Evolutionary conservation across 2,888 invertebrate genomes (phyloP).

Genomic region (Amphipoea lucens): DNA sequence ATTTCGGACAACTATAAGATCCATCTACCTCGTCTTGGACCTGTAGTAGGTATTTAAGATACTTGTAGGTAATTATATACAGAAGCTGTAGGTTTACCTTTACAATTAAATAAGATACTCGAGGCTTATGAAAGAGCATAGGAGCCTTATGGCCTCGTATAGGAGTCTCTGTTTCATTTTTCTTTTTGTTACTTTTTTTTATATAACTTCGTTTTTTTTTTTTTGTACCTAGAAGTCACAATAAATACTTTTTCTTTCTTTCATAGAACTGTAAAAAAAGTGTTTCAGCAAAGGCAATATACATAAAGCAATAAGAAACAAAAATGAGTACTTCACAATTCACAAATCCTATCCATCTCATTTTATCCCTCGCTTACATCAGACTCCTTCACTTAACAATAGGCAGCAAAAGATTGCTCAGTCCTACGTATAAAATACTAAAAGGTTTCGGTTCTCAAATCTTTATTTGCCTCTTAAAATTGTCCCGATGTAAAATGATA

Average conservation of each 20-base stretch:
- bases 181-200: too few relatives aligned
- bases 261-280: not conserved
- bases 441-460: conserved; percentile 47
- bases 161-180: too few relatives aligned
- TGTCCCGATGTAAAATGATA: conserved; percentile 37
- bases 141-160: too few relatives aligned
- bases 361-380: conserved; percentile 14
- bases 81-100: not conserved
- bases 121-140: not conserved
- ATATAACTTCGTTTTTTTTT: too few relatives aligned
- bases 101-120: not conserved
- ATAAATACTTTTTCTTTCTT: too few relatives aligned
- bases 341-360: conserved; percentile 13
- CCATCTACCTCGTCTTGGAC: too few relatives aligned
- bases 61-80: not conserved
- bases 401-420: conserved; percentile 27
- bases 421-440: conserved; percentile 29
- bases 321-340: conserved; percentile 7
- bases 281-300: not conserved
- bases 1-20: too few relatives aligned
- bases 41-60: too few relatives aligned
- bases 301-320: not conserved
- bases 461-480: conserved; percentile 53
- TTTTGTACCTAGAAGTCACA: too few relatives aligned
- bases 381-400: conserved; percentile 44